Conservation (phyloP, 2,113 vertebrate genomes). For the Cryptoleucopteryx plumbea region DNA sequence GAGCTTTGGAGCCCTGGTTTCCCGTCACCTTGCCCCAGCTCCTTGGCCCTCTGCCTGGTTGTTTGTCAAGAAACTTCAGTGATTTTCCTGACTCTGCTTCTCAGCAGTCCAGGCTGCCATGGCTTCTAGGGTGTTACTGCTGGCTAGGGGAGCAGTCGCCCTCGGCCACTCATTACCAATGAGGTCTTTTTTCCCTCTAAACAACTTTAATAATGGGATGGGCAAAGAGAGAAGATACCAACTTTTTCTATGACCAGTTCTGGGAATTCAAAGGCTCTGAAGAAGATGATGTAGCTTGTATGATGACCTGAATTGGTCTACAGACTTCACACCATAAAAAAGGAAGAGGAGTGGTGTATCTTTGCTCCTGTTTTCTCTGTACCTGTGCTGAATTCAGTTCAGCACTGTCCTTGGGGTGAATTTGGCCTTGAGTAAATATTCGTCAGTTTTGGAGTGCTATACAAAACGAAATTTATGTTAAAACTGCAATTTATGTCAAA, state of each 20-base stretch:
- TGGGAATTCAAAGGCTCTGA: background rate
- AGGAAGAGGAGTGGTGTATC: accelerated
- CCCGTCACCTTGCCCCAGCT: background rate
- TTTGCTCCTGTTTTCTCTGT: background rate
- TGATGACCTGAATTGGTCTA: background rate
- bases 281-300: background rate
- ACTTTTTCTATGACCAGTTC: background rate
- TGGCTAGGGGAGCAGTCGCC: background rate
- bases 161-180: background rate
- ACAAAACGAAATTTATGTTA: background rate
- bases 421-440: background rate
- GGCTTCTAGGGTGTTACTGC: background rate
- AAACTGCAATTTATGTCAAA: background rate
- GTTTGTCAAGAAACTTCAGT: background rate
- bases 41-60: background rate
- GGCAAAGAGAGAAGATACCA: background rate
- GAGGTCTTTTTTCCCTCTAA: background rate
- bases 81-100: background rate
- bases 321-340: background rate
- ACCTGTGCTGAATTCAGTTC: background rate
- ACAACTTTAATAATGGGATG: background rate
- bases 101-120: background rate
- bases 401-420: background rate
- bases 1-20: background rate
- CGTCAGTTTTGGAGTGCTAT: background rate